These are phyloP conservation scores for Leptoclinus maculatus DNA, from an alignment of 2,797 vertebrate genomes.

Conservation along the genomic window DNA sequence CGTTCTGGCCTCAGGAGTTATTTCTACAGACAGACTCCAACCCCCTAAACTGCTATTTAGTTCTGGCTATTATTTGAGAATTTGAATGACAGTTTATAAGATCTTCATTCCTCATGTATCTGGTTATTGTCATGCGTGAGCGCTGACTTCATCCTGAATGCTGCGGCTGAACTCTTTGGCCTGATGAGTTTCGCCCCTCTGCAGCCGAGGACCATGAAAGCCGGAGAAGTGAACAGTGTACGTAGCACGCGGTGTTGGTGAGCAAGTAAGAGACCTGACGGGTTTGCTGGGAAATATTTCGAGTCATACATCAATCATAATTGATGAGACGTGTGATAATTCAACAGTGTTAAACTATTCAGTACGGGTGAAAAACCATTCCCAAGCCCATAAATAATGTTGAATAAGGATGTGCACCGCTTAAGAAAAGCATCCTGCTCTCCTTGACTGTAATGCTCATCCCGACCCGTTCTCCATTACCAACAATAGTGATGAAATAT, in stretches of 20 bases:
- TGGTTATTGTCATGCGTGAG: too few relatives aligned
- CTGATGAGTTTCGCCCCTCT: conserved; percentile 18
- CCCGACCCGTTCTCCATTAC: background rate
- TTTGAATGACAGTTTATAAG: background rate
- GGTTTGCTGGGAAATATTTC: background rate
- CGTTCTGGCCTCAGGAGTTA: background rate
- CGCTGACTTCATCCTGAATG: too few relatives aligned
- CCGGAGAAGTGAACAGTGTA: background rate
- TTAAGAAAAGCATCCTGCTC: background rate
- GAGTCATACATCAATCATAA: background rate
- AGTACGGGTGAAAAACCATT: background rate
- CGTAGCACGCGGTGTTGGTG: background rate
- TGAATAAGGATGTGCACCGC: background rate
- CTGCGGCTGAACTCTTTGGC: too few relatives aligned
- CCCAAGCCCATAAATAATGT: too few relatives aligned
- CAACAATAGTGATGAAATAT: background rate
- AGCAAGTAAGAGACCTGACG: background rate
- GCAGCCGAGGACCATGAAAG: background rate
- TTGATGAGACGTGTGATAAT: background rate
- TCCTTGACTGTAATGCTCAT: background rate
- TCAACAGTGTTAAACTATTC: background rate
- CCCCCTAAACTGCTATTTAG: background rate
- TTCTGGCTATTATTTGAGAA: conserved; percentile 7
- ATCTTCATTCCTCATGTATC: conserved; percentile 5
- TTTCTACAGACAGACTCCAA: background rate